Percentiles rank a stretch among this genome's conserved stretches.
Evolutionary conservation across 2,888 invertebrate species (phyloP).

Genomic region (Brachyptera risi): DNA sequence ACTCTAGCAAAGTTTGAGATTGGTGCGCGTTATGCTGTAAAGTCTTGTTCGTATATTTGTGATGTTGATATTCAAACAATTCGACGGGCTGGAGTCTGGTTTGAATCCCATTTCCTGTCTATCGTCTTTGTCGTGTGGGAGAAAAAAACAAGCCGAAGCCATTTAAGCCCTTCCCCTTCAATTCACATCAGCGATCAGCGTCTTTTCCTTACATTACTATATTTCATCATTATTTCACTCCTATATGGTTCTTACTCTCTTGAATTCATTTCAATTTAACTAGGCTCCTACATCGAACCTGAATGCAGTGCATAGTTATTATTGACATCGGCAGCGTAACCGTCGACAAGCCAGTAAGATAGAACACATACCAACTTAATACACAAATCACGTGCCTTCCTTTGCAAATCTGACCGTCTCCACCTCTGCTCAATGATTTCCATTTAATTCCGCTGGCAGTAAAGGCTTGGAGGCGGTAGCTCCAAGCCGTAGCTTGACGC

Average conservation of each 20-base stretch:
- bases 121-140: not conserved
- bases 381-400: slow-evolving; percentile 37
- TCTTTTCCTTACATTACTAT: slow-evolving; percentile 19
- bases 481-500: slow-evolving; percentile 5
- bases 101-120: slow-evolving; percentile 19
- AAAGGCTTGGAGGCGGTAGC: slow-evolving; percentile 20
- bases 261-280: slow-evolving; percentile 17
- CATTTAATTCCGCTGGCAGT: slow-evolving; percentile 24
- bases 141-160: slow-evolving; percentile 16
- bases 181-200: slow-evolving; percentile 19
- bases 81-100: slow-evolving; percentile 14
- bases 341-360: slow-evolving; percentile 12
- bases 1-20: not conserved
- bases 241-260: slow-evolving; percentile 15
- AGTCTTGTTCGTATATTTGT: slow-evolving; percentile 20
- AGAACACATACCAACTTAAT: slow-evolving; percentile 32
- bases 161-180: slow-evolving; percentile 22
- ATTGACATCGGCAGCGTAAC: slow-evolving; percentile 23
- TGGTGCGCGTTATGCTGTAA: slow-evolving; percentile 12
- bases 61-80: slow-evolving; percentile 22
- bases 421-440: slow-evolving; percentile 28
- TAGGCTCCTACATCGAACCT: slow-evolving; percentile 9
- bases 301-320: slow-evolving; percentile 21
- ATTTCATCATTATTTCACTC: slow-evolving; percentile 11
- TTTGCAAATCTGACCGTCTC: slow-evolving; percentile 31